These are phyloP conservation scores for Scaptomyza tumidula DNA, from an alignment of 2,888 invertebrate genomes.

Conservation along the genomic window DNA sequence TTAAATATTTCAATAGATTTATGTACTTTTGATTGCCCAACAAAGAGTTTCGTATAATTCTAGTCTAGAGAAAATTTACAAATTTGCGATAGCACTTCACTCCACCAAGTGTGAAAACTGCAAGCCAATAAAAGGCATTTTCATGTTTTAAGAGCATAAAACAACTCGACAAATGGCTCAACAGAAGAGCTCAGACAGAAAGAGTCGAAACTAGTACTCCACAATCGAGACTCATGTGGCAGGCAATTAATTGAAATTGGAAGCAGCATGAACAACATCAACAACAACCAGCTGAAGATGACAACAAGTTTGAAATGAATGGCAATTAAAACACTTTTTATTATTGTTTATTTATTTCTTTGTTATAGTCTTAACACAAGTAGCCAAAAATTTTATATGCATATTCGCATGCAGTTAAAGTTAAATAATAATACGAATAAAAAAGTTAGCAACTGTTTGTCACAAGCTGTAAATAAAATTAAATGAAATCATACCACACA, in stretches of 20 bases:
- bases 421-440: slow-evolving; percentile 11
- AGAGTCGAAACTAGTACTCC: slow-evolving; percentile 5
- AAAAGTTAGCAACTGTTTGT: slow-evolving; percentile 36
- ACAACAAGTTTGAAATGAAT: slow-evolving; percentile 48
- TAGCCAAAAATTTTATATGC: slow-evolving; percentile 28
- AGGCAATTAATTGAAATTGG: slow-evolving; percentile 69
- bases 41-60: slow-evolving; percentile 13
- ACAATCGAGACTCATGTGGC: slow-evolving; percentile 41
- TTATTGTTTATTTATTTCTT: slow-evolving; percentile 2
- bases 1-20: slow-evolving; percentile 19
- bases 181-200: no score
- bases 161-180: slow-evolving; percentile 32
- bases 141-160: slow-evolving; percentile 44
- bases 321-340: slow-evolving; percentile 50
- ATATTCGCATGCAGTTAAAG: slow-evolving; percentile 36
- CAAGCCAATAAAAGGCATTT: slow-evolving; percentile 57
- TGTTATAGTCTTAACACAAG: slow-evolving; percentile 23
- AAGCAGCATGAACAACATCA: slow-evolving; percentile 15
- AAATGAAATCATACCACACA: slow-evolving; percentile 68
- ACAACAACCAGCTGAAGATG: slow-evolving; percentile 24
- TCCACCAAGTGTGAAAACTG: slow-evolving; percentile 55
- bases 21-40: slow-evolving; percentile 9
- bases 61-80: slow-evolving; percentile 26
- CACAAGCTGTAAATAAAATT: slow-evolving; percentile 75
- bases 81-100: slow-evolving; percentile 30